Evolutionary conservation across 2,888 invertebrate genomes (phyloP).

Genomic region (Ophioninae sp.): DNA sequence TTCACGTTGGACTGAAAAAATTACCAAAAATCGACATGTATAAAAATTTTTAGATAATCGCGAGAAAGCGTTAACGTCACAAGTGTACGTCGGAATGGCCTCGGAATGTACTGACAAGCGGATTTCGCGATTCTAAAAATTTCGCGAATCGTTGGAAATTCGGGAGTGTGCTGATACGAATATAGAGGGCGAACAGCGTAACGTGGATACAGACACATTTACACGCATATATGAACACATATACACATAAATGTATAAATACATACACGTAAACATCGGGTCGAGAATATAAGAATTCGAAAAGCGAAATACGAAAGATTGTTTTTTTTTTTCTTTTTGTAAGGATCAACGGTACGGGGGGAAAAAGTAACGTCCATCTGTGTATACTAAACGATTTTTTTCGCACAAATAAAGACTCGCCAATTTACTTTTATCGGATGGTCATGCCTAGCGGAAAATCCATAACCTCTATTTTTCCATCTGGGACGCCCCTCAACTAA

Average conservation of each 20-base stretch:
- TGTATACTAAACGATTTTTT: conserved; percentile 51
- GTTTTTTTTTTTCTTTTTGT: conserved; percentile 16
- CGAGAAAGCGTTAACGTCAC: neutral
- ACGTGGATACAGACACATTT: too few relatives aligned
- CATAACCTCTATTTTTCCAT: neutral
- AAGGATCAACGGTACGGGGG: conserved; percentile 29
- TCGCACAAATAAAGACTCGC: conserved; percentile 56
- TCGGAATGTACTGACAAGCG: too few relatives aligned
- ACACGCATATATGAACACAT: too few relatives aligned
- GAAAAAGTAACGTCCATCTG: conserved; percentile 45
- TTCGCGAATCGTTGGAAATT: too few relatives aligned
- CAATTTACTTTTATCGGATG: conserved; percentile 52
- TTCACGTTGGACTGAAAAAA: conserved; percentile 5
- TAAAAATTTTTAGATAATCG: neutral
- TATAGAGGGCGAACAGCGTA: too few relatives aligned
- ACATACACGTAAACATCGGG: too few relatives aligned
- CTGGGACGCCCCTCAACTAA: neutral
- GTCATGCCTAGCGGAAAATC: neutral
- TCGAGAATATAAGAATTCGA: neutral
- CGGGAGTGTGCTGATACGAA: too few relatives aligned
- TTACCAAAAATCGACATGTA: too few relatives aligned
- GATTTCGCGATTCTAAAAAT: too few relatives aligned
- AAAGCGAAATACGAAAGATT: neutral
- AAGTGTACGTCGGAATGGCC: neutral
- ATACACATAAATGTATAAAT: too few relatives aligned